phyloP scores from a whole-genome alignment of 2,113 vertebrate species.

The Dipodomys ordii region DNA sequence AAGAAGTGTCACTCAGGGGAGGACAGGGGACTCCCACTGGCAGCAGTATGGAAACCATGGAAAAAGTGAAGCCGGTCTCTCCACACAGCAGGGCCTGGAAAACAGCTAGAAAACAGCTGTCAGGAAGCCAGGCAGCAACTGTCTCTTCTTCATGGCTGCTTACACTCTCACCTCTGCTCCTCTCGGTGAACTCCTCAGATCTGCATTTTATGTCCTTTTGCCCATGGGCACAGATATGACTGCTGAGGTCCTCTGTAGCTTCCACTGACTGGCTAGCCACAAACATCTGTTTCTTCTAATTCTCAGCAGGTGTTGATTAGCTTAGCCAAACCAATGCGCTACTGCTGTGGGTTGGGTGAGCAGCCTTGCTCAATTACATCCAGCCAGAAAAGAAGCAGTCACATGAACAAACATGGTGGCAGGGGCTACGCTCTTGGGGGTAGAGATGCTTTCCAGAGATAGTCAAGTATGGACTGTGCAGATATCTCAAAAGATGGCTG shows the following conservation, averaged over 20 bases:
- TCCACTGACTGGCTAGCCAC: not conserved
- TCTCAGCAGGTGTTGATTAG: not conserved
- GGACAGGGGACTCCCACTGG: fast-evolving
- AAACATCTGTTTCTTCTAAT: constrained; percentile 2
- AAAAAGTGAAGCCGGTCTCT: not conserved
- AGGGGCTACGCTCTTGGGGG: too few species aligned
- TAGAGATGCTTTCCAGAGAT: not conserved
- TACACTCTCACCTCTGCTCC: not conserved
- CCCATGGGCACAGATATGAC: not conserved
- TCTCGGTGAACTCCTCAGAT: not conserved
- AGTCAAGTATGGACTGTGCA: not conserved
- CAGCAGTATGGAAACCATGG: not conserved
- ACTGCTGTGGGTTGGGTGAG: not conserved
- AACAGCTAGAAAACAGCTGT: not conserved
- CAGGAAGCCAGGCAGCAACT: not conserved
- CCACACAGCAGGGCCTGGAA: fast-evolving
- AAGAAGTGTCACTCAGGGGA: not conserved
- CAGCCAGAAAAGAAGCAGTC: not conserved
- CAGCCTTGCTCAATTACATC: not conserved
- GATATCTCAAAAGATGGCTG: not conserved
- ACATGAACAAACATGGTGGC: not conserved
- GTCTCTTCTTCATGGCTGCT: not conserved
- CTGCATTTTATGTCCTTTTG: not conserved
- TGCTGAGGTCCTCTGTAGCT: not conserved
- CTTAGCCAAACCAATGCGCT: not conserved